Base-by-base conservation (phyloP, 2,113 vertebrate species). In the Oncorhynchus gorbuscha region DNA sequence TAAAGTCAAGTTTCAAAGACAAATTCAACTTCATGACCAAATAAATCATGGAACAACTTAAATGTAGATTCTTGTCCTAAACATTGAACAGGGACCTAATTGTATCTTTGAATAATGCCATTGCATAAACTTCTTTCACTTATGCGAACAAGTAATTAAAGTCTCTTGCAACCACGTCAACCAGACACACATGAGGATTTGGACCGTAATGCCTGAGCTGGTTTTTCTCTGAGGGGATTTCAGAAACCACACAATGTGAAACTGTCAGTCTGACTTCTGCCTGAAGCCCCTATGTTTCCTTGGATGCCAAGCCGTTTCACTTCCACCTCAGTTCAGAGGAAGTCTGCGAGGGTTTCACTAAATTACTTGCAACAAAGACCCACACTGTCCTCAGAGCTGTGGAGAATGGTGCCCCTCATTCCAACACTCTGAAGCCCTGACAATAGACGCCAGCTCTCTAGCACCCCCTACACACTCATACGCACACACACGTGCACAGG, bases 291-390 rank as follows among this genome's bases (percentile, higher is more conserved):
- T 5, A 7, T 13, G 16, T 12, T 28, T 32, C 73, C 59, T 66
- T 26, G 1, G 39, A 78, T 71, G 48, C 71, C 2, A 24, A 72
- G n/a, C 71, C 75, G 86, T 86, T 89, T 90, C 87, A 88, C 85
- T 90, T 87, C 89, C 87, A 87, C 86, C 67, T 45, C 67, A 8
- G 6, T 39, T 20, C 67, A 45, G 67, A 32, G 32, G 67, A 45
- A n/a, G 67, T 69, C 18, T 20, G 5, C 2, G 70, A 49, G 72
- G 12, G 22, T 84, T 83, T 73, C 83, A 81, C 26, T 39, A 75
- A 85, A 80, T 82, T n/a, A 6, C 79, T 84, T 85, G 81, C 67
- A 3, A 85, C 81, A 80, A 73, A 1, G 13, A 69, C 58, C 55
- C 61, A 67, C 49, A 70, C 28, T 16, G 26, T 30, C 77, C 55